Evolutionary conservation across 2,797 vertebrate genomes (phyloP).

Genomic region (Spheniscus humboldti): DNA sequence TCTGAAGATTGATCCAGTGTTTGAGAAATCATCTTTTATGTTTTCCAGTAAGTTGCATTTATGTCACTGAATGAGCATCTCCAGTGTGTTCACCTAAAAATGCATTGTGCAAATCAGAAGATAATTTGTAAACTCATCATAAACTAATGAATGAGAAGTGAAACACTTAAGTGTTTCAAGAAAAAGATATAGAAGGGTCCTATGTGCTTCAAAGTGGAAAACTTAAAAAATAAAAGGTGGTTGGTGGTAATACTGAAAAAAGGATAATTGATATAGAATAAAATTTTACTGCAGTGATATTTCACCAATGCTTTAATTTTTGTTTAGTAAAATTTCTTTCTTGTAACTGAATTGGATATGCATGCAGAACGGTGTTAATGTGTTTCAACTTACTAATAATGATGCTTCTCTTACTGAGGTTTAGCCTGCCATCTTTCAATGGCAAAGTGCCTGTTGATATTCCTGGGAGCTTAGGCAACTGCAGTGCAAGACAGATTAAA

Average conservation of each 20-base stretch:
- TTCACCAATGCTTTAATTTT: neutral
- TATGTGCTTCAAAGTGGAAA: neutral
- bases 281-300: neutral
- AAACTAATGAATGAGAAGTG: neutral
- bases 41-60: neutral
- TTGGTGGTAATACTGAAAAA: neutral
- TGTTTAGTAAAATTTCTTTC: neutral
- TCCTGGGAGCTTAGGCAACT: conserved; percentile 7
- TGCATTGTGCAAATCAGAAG: neutral
- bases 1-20: neutral
- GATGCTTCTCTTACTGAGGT: neutral
- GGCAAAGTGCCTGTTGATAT: conserved; percentile 21
- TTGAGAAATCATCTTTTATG: neutral
- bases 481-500: neutral
- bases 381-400: neutral
- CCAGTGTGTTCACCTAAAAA: neutral
- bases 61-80: neutral
- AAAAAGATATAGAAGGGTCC: neutral
- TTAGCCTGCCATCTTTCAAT: conserved; percentile 3
- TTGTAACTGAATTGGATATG: neutral
- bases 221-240: neutral
- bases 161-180: neutral
- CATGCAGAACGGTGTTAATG: neutral
- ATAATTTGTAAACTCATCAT: neutral
- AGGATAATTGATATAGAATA: neutral